Evolutionary conservation across 2,888 invertebrate species (phyloP).

Genomic region (Leistus spinibarbis): DNA sequence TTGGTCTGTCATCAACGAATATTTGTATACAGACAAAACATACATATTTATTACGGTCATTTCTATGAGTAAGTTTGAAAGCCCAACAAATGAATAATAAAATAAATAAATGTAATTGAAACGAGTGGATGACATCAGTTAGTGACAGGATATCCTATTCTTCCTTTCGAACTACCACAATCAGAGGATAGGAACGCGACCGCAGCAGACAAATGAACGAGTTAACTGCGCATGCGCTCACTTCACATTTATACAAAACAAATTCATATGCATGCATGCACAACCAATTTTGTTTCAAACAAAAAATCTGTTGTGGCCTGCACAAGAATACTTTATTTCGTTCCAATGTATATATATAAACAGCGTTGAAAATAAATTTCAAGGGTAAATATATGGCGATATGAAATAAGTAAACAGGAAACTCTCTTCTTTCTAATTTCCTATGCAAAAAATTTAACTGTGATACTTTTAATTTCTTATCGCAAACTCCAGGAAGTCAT

Average conservation of each 20-base stretch:
- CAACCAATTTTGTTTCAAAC: too few relatives aligned
- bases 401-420: background rate
- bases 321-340: too few relatives aligned
- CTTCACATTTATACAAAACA: too few relatives aligned
- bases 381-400: background rate
- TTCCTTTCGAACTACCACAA: background rate
- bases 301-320: too few relatives aligned
- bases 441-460: background rate
- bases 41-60: too few relatives aligned
- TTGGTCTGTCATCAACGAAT: too few relatives aligned
- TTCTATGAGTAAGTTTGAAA: too few relatives aligned
- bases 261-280: too few relatives aligned
- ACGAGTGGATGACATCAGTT: background rate
- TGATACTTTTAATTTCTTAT: background rate
- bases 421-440: background rate
- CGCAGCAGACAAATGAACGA: conserved; percentile 1
- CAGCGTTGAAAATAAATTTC: background rate
- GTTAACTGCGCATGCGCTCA: background rate
- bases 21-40: too few relatives aligned
- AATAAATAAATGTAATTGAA: background rate
- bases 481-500: background rate
- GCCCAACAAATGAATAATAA: background rate
- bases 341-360: too few relatives aligned
- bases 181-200: conserved; percentile 3
- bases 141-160: conserved; percentile 2